Conservation (phyloP, 2,113 vertebrate genomes). For the Gymnobelideus leadbeateri region DNA sequence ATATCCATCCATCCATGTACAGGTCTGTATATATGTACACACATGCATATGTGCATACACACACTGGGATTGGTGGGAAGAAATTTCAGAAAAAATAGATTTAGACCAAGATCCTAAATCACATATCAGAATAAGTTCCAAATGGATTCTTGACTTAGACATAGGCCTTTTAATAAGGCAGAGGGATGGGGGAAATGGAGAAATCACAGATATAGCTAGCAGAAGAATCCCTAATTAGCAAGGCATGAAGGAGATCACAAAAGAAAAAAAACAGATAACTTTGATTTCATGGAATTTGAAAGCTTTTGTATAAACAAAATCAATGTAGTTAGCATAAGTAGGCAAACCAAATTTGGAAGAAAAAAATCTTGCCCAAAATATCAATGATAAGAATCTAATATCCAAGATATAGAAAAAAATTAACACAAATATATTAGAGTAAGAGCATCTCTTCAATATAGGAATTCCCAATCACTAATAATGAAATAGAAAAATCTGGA, state of each 20-base stretch:
- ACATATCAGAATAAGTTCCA: background rate
- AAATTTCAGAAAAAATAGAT: background rate
- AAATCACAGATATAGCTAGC: background rate
- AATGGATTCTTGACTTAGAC: background rate
- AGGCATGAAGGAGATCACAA: background rate
- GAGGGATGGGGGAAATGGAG: background rate
- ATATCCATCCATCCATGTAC: background rate
- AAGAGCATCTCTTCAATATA: background rate
- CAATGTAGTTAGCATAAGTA: background rate
- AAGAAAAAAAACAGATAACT: background rate
- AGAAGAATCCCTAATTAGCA: background rate
- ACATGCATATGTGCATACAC: background rate
- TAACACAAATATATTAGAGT: background rate
- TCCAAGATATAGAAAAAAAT: background rate
- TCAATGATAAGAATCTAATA: background rate
- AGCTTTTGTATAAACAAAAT: background rate
- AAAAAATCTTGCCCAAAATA: background rate
- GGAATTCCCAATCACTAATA: background rate
- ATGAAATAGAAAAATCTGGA: background rate
- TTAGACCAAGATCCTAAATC: background rate
- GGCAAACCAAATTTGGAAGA: background rate
- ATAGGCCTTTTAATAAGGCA: background rate
- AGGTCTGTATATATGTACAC: background rate
- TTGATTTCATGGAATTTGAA: background rate
- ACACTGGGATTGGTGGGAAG: background rate